Evolutionary conservation across 2,113 vertebrate genomes (phyloP), one percentile per base, ranked within the genome.

Genomic region (Enhydra lutris): DNA sequence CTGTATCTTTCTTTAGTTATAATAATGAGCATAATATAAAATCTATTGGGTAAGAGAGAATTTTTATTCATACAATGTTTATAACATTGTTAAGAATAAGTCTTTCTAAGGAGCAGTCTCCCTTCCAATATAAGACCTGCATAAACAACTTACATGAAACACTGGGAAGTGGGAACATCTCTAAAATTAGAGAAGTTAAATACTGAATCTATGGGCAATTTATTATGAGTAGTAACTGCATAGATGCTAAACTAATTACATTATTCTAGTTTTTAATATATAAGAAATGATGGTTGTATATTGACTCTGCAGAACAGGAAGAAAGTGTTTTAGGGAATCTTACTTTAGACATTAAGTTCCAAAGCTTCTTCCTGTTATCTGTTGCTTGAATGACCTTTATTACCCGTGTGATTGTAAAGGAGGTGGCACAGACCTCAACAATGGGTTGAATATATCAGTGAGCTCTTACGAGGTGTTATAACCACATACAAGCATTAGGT

Each of bases 361-460:
- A 97, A 96, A 98, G 84, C 88, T 98, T 91, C 97, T 97, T 86
- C 92, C 97, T 90, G 83, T 97, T 98, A 97, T 95, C 98, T 97
- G 73, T 45, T 94, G 93, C 79, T 97, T 97, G 96, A 96, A 97
- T 97, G 95, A 97, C 96, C 94, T 98, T 94, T 97, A 91, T 97
- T 96, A 97, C 86, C 96, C 95, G 94, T 90, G 67, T n/a, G 73
- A 50, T 97, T 96, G 80, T 95, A 95, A 95, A 88, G 73, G 91
- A 29, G 59, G 74, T 47, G 95, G 85, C 90, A 80, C 94, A 47
- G 13, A 97, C 80, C 88, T 96, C 92, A 88, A 91, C 97, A 98
- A 98, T 93, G 93, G 97, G 98, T 97, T 95, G 97, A 85, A 47
- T 82, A 24, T 79, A 81, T 21, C 94, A 96, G 88, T 92, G 98